Base-by-base conservation (phyloP, 2,888 invertebrate genomes). In the Nemotelus pantherinus region DNA sequence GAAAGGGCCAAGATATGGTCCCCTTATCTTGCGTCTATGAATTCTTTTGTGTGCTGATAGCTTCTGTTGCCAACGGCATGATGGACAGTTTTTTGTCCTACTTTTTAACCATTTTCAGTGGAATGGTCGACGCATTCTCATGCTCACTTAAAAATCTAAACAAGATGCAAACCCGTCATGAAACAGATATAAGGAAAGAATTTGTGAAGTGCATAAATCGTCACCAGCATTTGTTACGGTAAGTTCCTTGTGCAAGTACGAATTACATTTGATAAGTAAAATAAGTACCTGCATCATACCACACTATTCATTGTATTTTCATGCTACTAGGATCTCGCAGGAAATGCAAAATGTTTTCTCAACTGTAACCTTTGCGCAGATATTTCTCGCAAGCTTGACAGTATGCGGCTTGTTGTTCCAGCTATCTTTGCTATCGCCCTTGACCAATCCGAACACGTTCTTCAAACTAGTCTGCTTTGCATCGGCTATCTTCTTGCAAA, bases 331-430 rank as follows among this genome's bases (percentile, higher is more conserved):
- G 6, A 10, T 77, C 44, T 43, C 77, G 7, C 10, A n/a, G 6
- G 55, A 48, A 41, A 58, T 77, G 5, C 65, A 77, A 68, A 45
- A 57, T n/a, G 50, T 68, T 44, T 77, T 77, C 39, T 77, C 77
- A 5, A 47, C 39, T 47, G 68, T 77, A 57, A 77, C 77, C 57
- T 77, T 77, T 45, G 25, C 48, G 44, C 68, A 67, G 3, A 77
- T 77, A 6, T 77, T 55, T 44, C 47, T 77, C 45, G 57, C 67
- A 3, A 68, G 77, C 2, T 2, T 58, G 5, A 77, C 68, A n/a
- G 55, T 48, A 41, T 67, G 67, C 41, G 77, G 77, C 6, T 39
- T 77, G n/a, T 7, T 77, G 2, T 77, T 77, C 48, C 67, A 67
- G 43, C 53, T 77, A 39, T 77, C 77, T 1, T 5, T 77, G 5